Evolutionary conservation across 2,888 invertebrate species (phyloP), one percentile per base, ranked within the genome.

Genomic region (Masnerella sp.): DNA sequence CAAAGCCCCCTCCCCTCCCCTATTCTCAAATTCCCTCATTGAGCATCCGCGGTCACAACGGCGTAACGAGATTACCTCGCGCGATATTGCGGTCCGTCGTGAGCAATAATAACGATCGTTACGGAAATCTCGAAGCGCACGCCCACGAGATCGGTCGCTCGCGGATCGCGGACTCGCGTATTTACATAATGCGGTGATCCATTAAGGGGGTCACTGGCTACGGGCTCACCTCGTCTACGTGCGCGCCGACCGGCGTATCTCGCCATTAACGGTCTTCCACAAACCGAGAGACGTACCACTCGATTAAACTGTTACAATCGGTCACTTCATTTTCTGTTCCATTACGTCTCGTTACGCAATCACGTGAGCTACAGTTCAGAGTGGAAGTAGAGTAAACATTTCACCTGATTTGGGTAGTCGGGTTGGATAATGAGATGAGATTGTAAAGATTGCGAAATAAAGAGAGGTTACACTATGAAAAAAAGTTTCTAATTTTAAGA

Each of bases 81-180:
- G 17, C 12, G 14, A 45, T 67, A 67, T 51, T 54, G 64, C 56
- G 61, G 54, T 65, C 74, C 61, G 61, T 52, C 67, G 59, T 73
- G 65, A 28, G 59, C 64, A 65, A 81, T 78, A 75, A 80, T 83
- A 80, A 38, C 18, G 82, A 82, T 79, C 79, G 80, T 79, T 80
- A 78, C 77, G 82, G 81, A 83, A 83, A 82, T 83, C 80, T 82
- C 79, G 81, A 80, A 80, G 80, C 80, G 81, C 78, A 79, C 81
- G 81, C 80, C 80, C 80, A 79, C 79, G 68, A 75, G 67, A 79
- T 78, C 76, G 69, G 75, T 76, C 75, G 74, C 69, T 77, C 74
- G 77, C 76, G 54, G 62, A 74, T 64, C 65, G 76, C 75, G 64
- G 65, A 72, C 61, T 65, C 76, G 54, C 47, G 47, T 34, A 80